phyloP scores from a whole-genome alignment of 2,888 invertebrate genomes.

The Hypsopygia costalis region DNA sequence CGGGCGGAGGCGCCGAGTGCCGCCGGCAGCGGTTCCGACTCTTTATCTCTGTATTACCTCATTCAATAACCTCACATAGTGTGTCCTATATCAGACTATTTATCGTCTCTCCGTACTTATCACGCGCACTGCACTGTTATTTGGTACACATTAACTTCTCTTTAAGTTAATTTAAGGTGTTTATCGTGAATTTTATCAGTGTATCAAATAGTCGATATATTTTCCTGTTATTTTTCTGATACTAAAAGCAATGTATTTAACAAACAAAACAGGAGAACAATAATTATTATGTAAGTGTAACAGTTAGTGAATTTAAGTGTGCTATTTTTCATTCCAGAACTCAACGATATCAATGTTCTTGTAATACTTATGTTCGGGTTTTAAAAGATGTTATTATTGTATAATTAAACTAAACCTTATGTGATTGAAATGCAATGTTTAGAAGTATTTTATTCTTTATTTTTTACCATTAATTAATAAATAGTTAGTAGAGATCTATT shows the following conservation, averaged over 20 bases:
- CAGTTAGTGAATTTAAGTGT: constrained; percentile 80
- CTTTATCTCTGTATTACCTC: constrained; percentile 66
- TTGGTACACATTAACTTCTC: constrained; percentile 68
- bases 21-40: constrained; percentile 36
- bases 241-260: constrained; percentile 78
- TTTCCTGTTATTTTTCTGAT: constrained; percentile 77
- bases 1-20: constrained; percentile 18
- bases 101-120: constrained; percentile 67
- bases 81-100: constrained; percentile 49
- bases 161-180: constrained; percentile 67
- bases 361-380: constrained; percentile 79
- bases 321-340: constrained; percentile 80
- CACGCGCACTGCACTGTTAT: constrained; percentile 72
- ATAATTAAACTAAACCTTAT: constrained; percentile 79
- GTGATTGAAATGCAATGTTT: constrained; percentile 81
- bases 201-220: constrained; percentile 72
- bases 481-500: constrained; percentile 81
- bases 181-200: constrained; percentile 67
- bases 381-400: constrained; percentile 78
- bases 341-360: constrained; percentile 79
- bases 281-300: constrained; percentile 80
- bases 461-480: constrained; percentile 78
- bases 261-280: constrained; percentile 80
- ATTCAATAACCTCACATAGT: constrained; percentile 67
- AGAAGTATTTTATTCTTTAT: constrained; percentile 81